Base-by-base conservation (phyloP, 2,888 invertebrate species). In the Athalia cordata region DNA sequence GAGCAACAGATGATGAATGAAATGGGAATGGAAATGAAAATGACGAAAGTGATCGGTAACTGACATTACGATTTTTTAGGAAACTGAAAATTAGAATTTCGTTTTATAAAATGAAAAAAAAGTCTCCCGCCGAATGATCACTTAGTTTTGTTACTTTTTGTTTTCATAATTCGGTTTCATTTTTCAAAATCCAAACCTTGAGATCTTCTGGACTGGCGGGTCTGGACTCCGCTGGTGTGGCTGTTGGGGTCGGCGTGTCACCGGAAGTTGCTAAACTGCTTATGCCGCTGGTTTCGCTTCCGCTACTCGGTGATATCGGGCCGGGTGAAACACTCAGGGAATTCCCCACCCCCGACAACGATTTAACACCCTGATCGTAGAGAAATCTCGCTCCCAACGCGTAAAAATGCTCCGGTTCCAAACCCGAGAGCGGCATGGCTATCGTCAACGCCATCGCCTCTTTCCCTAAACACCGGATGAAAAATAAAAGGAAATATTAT, bases 271-370 rank as follows among this genome's bases (percentile, higher is more conserved):
- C 92, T 84, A 93, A 87, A 83, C 93, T 93, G 84, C 93, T 92
- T 88, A 93, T 91, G 87, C 93, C 93, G 90, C 93, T 93, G 85
- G 93, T 93, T 89, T 93, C 93, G 86, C 93, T 93, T 85, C 91
- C 82, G 77, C 83, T 80, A 79, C 87, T 85, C 80, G 90, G 93
- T 83, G 93, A 93, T 83, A 91, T 91, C 57, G 92, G 92, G 87
- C 92, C 92, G 77, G 92, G 89, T 86, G 92, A 91, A 68, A 91
- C 91, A 77, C 57, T 82, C 81, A 64, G 84, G 79, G 55, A 82
- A 83, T 78, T 80, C 57, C 86, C 86, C 90, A 70, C 80, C 57
- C 80, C 81, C 49, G 81, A 62, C 72, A 84, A 76, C 79, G 78
- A 77, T 80, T 82, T 82, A 9, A 83, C 74, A 79, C 83, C 82